These are phyloP conservation scores for Bacillus rossius DNA, from an alignment of 1,140 invertebrate genomes.

Conservation along the genomic window DNA sequence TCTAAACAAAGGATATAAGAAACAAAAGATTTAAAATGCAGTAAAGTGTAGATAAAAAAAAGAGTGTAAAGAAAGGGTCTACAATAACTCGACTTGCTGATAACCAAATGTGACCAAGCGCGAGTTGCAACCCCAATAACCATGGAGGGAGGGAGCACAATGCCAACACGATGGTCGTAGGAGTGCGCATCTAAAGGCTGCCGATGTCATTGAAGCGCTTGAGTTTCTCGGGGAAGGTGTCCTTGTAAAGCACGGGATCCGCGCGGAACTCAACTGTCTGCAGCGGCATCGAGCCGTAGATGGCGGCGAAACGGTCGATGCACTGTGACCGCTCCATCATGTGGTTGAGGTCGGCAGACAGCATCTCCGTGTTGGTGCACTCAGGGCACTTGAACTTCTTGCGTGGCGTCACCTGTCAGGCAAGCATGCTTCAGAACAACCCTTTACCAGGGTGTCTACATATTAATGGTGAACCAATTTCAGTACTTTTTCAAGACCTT, in stretches of 20 bases:
- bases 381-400: conserved; percentile 98
- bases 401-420: conserved; percentile 78
- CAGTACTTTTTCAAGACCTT: too few species aligned
- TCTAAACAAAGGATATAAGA: too few species aligned
- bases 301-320: conserved; percentile 77
- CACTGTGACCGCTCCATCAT: conserved; percentile 92
- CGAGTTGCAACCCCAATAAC: too few species aligned
- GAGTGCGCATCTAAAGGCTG: conserved; percentile 57
- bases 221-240: conserved; percentile 79
- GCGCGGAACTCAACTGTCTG: conserved; percentile 87
- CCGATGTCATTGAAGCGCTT: conserved; percentile 91
- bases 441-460: too few species aligned
- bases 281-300: conserved; percentile 86
- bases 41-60: too few species aligned
- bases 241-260: conserved; percentile 90
- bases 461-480: too few species aligned
- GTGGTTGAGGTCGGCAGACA: conserved; percentile 87
- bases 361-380: conserved; percentile 89
- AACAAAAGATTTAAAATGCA: too few species aligned
- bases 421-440: conserved; percentile 2
- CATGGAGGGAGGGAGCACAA: not conserved
- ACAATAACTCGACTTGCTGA: too few species aligned
- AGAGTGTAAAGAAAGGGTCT: too few species aligned
- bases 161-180: not conserved
- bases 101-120: too few species aligned